These are phyloP conservation scores for Lepidurus couesii DNA, from an alignment of 1,140 invertebrate species.

Conservation along the genomic window DNA sequence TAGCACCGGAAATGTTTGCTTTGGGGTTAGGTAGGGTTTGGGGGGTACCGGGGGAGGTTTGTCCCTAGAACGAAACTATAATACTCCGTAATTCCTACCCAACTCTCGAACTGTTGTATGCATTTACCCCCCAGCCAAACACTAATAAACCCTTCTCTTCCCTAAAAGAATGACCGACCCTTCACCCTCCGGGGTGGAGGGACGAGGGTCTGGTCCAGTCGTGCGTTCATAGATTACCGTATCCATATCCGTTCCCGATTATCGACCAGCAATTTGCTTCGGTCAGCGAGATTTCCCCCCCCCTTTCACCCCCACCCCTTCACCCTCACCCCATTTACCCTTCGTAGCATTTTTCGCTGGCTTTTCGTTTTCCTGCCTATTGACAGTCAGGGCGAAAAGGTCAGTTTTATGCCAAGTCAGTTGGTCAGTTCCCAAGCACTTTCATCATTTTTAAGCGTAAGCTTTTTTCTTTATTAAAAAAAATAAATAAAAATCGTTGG, in stretches of 20 bases:
- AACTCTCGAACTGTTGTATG: not conserved
- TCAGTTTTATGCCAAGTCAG: constrained; percentile 22
- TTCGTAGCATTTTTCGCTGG: too few species aligned
- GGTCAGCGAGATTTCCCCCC: constrained; percentile 12
- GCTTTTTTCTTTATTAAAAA: not conserved
- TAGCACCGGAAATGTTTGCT: constrained; percentile 13
- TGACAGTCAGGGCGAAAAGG: not conserved
- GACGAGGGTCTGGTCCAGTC: not conserved
- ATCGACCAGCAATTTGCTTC: constrained; percentile 17
- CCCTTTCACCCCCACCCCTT: not conserved
- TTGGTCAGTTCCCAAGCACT: not conserved
- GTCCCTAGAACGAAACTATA: not conserved
- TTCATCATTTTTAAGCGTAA: not conserved
- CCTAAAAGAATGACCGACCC: not conserved
- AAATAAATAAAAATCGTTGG: not conserved
- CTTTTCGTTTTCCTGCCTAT: constrained; percentile 12
- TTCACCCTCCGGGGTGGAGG: not conserved
- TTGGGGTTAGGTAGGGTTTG: not conserved
- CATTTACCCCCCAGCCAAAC: not conserved
- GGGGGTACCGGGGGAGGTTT: not conserved
- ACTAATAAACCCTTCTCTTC: not conserved
- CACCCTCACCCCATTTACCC: too few species aligned
- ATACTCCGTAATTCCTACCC: not conserved
- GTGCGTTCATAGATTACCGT: constrained; percentile 3
- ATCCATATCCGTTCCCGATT: constrained; percentile 10